Evolutionary conservation across 2,797 vertebrate genomes (phyloP).

Genomic region (Serranus cabrilla): DNA sequence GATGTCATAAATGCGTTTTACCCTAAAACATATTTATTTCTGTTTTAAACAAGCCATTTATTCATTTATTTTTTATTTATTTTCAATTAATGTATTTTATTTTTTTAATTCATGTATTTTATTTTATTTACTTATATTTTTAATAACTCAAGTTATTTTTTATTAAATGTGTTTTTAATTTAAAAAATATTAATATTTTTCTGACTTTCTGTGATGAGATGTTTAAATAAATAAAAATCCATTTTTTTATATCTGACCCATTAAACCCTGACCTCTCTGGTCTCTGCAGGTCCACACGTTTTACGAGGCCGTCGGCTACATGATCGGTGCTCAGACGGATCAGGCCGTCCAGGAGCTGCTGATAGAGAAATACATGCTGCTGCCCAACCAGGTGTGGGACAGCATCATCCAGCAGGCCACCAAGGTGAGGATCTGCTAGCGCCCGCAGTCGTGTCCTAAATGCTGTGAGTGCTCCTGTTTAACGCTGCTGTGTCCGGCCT

Average conservation of each 20-base stretch:
- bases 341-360: slow-evolving; percentile 95
- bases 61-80: too few species aligned
- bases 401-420: slow-evolving; percentile 99
- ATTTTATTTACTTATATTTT: too few species aligned
- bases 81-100: too few species aligned
- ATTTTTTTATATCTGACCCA: background rate
- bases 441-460: background rate
- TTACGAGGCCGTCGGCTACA: slow-evolving; percentile 97
- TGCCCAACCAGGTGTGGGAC: slow-evolving; percentile 98
- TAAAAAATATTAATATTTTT: background rate
- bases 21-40: too few species aligned
- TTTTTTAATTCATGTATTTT: too few species aligned
- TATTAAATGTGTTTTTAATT: background rate
- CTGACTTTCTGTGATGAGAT: background rate
- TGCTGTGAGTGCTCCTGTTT: background rate
- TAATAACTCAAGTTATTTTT: too few species aligned
- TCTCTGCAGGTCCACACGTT: slow-evolving; percentile 93
- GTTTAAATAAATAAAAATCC: too few species aligned
- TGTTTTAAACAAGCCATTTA: too few species aligned
- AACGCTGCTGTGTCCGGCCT: too few species aligned
- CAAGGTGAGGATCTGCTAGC: slow-evolving; percentile 86
- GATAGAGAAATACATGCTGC: slow-evolving; percentile 97
- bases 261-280: background rate
- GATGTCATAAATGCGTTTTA: too few species aligned
- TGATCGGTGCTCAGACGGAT: slow-evolving; percentile 97